Base-by-base conservation (phyloP, 2,113 vertebrate genomes). In the Corythornis cristatus region DNA sequence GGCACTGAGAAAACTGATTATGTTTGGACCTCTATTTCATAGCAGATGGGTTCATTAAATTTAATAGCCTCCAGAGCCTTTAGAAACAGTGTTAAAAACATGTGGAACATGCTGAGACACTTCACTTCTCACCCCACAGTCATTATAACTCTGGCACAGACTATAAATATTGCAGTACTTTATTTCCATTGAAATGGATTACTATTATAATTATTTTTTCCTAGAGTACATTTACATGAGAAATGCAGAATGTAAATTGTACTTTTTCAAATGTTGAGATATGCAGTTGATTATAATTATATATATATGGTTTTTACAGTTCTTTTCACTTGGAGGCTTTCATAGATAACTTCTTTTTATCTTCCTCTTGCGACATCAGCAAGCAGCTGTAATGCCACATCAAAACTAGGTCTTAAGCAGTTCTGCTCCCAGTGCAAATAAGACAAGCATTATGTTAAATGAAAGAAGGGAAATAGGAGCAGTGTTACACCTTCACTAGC, bases 31-130 rank as follows among this genome's bases (percentile, higher is more conserved):
- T 98, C 96, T 97, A 96, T 98, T 97, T 97, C 96, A 95, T 96
- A 98, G 97, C 98, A 99, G 98, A 99, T 99, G 98, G 98, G 98
- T 98, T 98, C 98, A 99, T 99, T 98, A 98, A 98, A 98, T 98
- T 97, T 98, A 98, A 98, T 98, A 98, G 98, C 97, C 98, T 98
- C 98, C 96, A 98, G 98, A 98, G 98, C 97, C 97, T 98, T 98
- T 97, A 97, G 97, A 97, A 97, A 97, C 97, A 95, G 96, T 98
- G 98, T 98, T 98, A 98, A 96, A 95, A 98, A 98, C 98, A 98
- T 98, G 98, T 97, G 97, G 97, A 98, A 98, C 98, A 98, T 98
- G 98, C 98, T 98, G 98, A 94, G 98, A 97, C 97, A 98, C 97
- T 98, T 97, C 98, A 97, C 97, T 98, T 98, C 97, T 98, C 96